These are phyloP conservation scores for Diuraphis noxia DNA, from an alignment of 1,140 invertebrate genomes.

Conservation along the genomic window DNA sequence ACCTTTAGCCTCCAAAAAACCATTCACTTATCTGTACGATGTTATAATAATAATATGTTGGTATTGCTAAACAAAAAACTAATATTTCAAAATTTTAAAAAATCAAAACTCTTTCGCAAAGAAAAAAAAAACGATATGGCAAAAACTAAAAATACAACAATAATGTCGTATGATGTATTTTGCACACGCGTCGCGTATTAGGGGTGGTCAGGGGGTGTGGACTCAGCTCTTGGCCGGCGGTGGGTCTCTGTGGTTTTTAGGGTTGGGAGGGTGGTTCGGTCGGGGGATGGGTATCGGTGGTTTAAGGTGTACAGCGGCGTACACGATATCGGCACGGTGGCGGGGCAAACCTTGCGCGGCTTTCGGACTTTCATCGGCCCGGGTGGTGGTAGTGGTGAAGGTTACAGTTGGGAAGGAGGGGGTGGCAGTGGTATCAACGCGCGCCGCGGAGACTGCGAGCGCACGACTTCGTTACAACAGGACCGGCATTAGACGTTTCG, in stretches of 20 bases:
- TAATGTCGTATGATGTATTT: neutral
- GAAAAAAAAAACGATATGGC: neutral
- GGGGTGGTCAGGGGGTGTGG: too few relatives aligned
- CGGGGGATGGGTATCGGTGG: neutral
- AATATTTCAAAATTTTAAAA: neutral
- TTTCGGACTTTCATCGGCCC: neutral
- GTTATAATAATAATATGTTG: too few relatives aligned
- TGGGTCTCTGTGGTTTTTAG: neutral
- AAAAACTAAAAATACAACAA: neutral
- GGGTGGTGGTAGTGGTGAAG: neutral
- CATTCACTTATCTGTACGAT: neutral
- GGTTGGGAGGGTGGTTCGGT: too few relatives aligned
- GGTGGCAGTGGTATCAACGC: neutral
- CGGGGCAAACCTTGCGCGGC: neutral
- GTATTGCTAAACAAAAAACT: too few relatives aligned
- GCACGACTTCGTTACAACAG: neutral
- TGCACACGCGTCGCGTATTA: neutral
- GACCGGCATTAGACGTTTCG: slow-evolving; percentile 40
- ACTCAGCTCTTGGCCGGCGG: too few relatives aligned
- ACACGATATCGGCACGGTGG: neutral
- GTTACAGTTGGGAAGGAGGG: too few relatives aligned
- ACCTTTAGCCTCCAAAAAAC: neutral
- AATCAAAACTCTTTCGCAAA: neutral
- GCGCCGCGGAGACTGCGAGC: neutral
- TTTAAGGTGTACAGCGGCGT: neutral